phyloP scores from a whole-genome alignment of 2,797 vertebrate species.

The Squalus acanthias region DNA sequence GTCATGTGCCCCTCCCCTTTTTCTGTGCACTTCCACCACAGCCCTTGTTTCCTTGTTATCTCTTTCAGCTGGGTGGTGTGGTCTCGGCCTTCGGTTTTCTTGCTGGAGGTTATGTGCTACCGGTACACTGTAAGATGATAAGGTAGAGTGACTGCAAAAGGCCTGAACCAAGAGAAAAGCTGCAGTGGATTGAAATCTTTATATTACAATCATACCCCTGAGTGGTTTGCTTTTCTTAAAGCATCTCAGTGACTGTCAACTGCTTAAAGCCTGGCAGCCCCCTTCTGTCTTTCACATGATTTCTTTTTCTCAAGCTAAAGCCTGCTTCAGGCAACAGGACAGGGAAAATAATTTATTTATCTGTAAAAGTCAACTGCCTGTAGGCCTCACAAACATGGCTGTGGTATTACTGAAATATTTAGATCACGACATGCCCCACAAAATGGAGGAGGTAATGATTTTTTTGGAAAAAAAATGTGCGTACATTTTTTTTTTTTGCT shows the following conservation, averaged over 20 bases:
- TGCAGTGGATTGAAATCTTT: not conserved
- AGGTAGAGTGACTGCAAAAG: not conserved
- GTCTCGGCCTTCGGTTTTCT: not conserved
- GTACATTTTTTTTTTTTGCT: not conserved
- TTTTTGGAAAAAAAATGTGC: not conserved
- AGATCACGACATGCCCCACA: not conserved
- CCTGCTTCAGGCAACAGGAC: conserved; percentile 21
- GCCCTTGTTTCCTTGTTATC: not conserved
- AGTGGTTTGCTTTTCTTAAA: not conserved
- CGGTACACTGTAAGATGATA: not conserved
- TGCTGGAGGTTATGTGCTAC: not conserved
- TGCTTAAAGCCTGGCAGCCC: not conserved
- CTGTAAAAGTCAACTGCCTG: conserved; percentile 21
- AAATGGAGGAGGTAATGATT: not conserved
- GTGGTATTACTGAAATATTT: conserved; percentile 28
- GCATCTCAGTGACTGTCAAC: not conserved
- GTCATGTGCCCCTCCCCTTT: not conserved
- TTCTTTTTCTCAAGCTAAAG: conserved; percentile 9
- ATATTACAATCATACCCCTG: not conserved
- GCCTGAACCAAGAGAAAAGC: not conserved
- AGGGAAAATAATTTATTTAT: conserved; percentile 36
- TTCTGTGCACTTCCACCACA: not conserved
- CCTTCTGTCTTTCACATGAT: not conserved
- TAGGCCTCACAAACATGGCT: not conserved
- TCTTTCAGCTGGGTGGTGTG: not conserved